phyloP scores from a whole-genome alignment of 2,797 vertebrate species.

The Catostomus latipinnis region DNA sequence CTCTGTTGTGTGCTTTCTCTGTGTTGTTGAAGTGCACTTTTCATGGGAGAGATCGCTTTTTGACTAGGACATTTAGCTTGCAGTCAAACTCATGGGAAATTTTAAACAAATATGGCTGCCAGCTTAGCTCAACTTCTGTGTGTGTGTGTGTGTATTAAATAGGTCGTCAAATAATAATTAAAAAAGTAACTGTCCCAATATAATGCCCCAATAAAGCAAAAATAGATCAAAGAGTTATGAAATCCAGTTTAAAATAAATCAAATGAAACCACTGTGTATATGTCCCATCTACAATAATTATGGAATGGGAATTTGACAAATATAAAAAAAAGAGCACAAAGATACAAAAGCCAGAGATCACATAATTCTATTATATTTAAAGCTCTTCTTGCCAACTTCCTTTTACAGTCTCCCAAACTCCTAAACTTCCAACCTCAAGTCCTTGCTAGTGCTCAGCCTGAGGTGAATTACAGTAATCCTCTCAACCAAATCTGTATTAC shows the following conservation, averaged over 20 bases:
- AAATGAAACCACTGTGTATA: background rate
- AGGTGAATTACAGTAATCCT: constrained; percentile 2
- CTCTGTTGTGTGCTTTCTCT: background rate
- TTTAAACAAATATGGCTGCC: constrained; percentile 4
- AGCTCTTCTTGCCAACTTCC: constrained; percentile 19
- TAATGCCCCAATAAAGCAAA: constrained; percentile 9
- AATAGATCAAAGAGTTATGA: constrained; percentile 18
- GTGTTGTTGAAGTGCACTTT: constrained; percentile 11
- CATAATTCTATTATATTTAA: constrained; percentile 26
- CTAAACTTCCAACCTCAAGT: background rate
- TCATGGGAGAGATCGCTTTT: background rate
- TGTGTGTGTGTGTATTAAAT: constrained; percentile 10
- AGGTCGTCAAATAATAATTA: background rate
- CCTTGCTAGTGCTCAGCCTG: background rate
- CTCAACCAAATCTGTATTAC: background rate
- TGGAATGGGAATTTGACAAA: constrained; percentile 23
- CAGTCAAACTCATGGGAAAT: constrained; percentile 5
- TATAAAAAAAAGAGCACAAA: constrained; percentile 15
- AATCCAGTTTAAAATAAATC: constrained; percentile 26
- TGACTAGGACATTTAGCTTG: constrained; percentile 13
- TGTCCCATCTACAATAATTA: constrained; percentile 4
- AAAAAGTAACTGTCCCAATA: background rate
- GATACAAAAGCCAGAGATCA: constrained; percentile 32
- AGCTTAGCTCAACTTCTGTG: background rate
- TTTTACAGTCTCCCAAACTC: background rate